A percentile compares a stretch with the other conserved stretches of the same genome.
These are phyloP conservation scores for Apodemia duryi DNA, from an alignment of 2,888 invertebrate species.

Conservation along the genomic window DNA sequence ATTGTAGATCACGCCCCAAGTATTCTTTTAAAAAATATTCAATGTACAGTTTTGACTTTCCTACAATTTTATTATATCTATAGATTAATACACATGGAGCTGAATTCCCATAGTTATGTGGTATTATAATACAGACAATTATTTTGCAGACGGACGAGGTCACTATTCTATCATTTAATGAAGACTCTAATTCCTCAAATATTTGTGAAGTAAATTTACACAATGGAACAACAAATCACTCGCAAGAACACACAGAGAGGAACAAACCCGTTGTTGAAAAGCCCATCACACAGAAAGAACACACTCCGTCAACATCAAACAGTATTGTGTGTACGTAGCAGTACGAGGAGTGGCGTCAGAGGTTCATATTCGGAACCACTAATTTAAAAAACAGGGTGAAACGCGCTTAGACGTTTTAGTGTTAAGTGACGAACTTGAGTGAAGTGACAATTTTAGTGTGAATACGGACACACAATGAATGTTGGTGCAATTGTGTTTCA, in stretches of 20 bases:
- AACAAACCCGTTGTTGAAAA: slow-evolving; percentile 37
- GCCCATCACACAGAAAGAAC: slow-evolving; percentile 33
- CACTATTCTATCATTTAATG: slow-evolving; percentile 63
- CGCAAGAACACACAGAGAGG: slow-evolving; percentile 29
- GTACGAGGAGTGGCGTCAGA: slow-evolving; percentile 62
- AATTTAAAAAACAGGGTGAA: slow-evolving; percentile 41
- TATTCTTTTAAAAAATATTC: too few species aligned
- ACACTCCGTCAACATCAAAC: slow-evolving; percentile 49
- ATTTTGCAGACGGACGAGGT: slow-evolving; percentile 61
- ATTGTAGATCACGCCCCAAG: too few species aligned
- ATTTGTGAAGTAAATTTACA: slow-evolving; percentile 59
- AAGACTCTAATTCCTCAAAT: slow-evolving; percentile 70
- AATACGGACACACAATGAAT: neutral
- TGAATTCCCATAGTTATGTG: neutral
- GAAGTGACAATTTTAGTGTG: slow-evolving; percentile 20
- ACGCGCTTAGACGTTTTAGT: slow-evolving; percentile 33
- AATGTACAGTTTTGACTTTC: too few species aligned
- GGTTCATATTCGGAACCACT: slow-evolving; percentile 62
- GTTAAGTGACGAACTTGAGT: slow-evolving; percentile 23
- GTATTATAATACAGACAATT: neutral
- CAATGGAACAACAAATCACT: slow-evolving; percentile 38
- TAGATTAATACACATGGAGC: too few species aligned
- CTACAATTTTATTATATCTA: too few species aligned
- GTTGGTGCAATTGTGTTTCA: slow-evolving; percentile 14
- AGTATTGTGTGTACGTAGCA: slow-evolving; percentile 70